Evolutionary conservation across 2,797 vertebrate species (phyloP), one percentile per base, ranked within the genome.

Genomic region (Sebastiscus albofasciatus): DNA sequence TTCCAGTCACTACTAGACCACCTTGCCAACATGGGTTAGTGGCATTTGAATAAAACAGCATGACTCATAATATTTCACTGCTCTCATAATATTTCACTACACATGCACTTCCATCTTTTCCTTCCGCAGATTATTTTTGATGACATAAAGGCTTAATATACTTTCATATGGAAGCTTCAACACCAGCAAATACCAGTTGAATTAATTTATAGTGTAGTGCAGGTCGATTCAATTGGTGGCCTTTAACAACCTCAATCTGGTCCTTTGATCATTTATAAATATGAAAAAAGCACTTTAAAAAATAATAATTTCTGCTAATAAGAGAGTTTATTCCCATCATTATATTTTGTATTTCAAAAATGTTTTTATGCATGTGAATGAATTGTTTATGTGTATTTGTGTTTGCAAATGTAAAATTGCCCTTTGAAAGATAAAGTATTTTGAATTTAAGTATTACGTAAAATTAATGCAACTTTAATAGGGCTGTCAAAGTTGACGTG

Each of bases 1-100:
- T 70, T 68, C 20, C 11, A 67, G 68, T 46, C 20, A 55, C 34
- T 49, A 20, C 46, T 3, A 42, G 4, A 69, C 31, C 60, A 39
- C 39, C 24, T 4, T 7, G 9, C 36, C 60, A 85, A 42, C 49
- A 20, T 36, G 11, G 22, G 5, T 67, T 7, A 33, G 33, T 12
- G 24, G 34, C 5, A 42, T 72, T 66, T 60, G 9, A 83, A 67
- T 67, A 39, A 55, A 85, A 39, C 29, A 42, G 22, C 26, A 46
- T 46, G 22, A 69, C 42, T 73, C 16, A 54, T 24, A 22, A 65
- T 22, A 24, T 60, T 13, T 27, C 4, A 61, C 10, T 6, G 7
- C 34, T 9, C 49, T 54, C 49, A n/a, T 54, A 54, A 54, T 54
- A n/a, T 54, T 49, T 27, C 4, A 60, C 9, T 6, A 9, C 46